Base-by-base conservation (phyloP, 2,888 invertebrate species). In the Tetramorium bicarinatum region DNA sequence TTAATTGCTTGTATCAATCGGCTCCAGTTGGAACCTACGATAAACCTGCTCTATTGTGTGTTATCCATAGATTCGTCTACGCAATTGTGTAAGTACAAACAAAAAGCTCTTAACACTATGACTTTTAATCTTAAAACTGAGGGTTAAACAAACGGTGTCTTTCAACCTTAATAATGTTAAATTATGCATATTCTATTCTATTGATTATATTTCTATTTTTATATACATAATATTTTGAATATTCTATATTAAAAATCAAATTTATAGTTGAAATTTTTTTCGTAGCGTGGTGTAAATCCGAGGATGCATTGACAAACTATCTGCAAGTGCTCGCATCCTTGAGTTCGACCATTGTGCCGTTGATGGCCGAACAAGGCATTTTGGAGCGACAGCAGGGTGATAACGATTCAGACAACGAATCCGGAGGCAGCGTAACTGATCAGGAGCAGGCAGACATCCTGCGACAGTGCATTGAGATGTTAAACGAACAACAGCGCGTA, bases 41-140 rank as follows among this genome's bases (percentile, higher is more conserved):
- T 96, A 3, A 96, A 96, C 96, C 94, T 98, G 79, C 95, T 97
- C 69, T 97, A 97, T 93, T 96, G 97, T 71, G 95, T 97, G 52
- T 95, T 98, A 29, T 95, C 96, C 0, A 94, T 98, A 85, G 97
- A 97, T 94, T 77, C 77, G 0, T 97, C 97, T 38, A 94, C 95
- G 72, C 95, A 96, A 91, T 96, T 96, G 93, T 96, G 97, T 97
- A 95, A 96, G 96, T 95, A 64, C 75, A n/a, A 41, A 9, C 6
- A 54, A 66, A 56, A 71, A 18, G 8, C 7, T 76, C 2, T 52
- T 49, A 25, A 15, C 7, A 18, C 18, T 34, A 21, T 41, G 9
- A 11, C 0, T 7, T 69, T 54, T 49, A 41, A 54, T 64, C 6
- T 15, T 41, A 18, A 41, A 56, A 8, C 15, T 44, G 9, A 54